Base-by-base conservation (phyloP, 2,113 vertebrate genomes). In the Gambusia holbrooki region DNA sequence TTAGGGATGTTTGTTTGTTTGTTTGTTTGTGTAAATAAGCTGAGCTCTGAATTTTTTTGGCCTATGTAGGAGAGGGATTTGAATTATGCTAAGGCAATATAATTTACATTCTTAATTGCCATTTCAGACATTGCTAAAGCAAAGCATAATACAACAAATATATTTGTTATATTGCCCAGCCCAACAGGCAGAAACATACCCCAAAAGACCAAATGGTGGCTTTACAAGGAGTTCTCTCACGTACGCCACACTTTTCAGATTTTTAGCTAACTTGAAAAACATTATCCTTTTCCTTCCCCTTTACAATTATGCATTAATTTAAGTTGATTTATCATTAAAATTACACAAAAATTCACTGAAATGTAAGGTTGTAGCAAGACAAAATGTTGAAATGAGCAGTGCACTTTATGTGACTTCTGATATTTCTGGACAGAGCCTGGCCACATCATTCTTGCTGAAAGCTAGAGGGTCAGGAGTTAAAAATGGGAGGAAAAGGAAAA, bases 391-490 rank as follows among this genome's bases (percentile, higher is more conserved):
- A 48, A 19, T 22, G 30, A 74, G 25, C 17, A 13, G 51, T 82
- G 80, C 32, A 86, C 87, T 81, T 61, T 76, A 60, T 27, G 6
- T 80, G 86, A 87, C 90, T 80, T n/a, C 13, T 77, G 48, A 75
- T 88, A 85, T 87, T 87, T 84, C 77, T 84, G 81, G 68, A 84
- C 45, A 62, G 73, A 62, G 72, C 65, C 1, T 0, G 13, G 74
- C 86, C 89, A 83, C 83, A 88, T 87, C 77, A 87, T 78, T 71
- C 28, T 71, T 25, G 77, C 64, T 64, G 71, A 78, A 76, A 65
- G 79, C 83, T 64, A 64, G 62, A 51, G 28, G 84, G 84, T 88
- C 88, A 90, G 81, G 66, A 71, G 64, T 30, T 19, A 58, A 37
- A 82, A 73, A 45, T n/a, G 64, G 12, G 72, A 82, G 78, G 73